phyloP scores from a whole-genome alignment of 2,113 vertebrate species.

The Sitta europaea region DNA sequence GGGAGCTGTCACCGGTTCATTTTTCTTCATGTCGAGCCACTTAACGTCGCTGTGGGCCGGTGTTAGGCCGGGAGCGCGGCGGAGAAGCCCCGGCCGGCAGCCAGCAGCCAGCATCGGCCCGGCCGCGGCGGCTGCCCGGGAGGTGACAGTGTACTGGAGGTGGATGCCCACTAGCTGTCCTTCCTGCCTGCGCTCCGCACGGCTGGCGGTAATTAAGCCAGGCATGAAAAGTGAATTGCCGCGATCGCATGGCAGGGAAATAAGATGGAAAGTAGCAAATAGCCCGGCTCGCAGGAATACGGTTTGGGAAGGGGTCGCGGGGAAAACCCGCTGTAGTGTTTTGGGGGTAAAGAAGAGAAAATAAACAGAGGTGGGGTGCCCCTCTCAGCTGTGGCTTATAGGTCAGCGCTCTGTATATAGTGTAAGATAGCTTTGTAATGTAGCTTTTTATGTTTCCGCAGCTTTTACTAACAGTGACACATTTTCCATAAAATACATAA shows the following conservation, averaged over 20 bases:
- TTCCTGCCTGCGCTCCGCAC: conserved; percentile 59
- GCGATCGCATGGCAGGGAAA: not conserved
- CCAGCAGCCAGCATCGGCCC: conserved; percentile 16
- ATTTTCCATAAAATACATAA: not conserved
- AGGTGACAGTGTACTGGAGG: conserved; percentile 63
- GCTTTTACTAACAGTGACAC: not conserved
- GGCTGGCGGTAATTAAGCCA: conserved; percentile 65
- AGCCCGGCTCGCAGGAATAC: not conserved
- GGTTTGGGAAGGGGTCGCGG: not conserved
- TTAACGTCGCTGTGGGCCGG: conserved; percentile 16
- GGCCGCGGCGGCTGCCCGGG: not conserved
- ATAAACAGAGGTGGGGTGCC: conserved; percentile 39
- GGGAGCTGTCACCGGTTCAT: conserved; percentile 44
- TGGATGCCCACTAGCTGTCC: conserved; percentile 74
- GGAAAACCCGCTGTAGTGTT: not conserved
- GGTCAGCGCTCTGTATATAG: not conserved
- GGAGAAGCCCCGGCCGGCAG: not conserved
- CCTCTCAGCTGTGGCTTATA: not conserved
- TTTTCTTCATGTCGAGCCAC: conserved; percentile 59
- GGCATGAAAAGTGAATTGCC: conserved; percentile 47
- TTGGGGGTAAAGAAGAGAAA: not conserved
- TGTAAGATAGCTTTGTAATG: not conserved
- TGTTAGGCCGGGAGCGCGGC: not conserved
- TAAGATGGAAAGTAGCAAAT: not conserved
- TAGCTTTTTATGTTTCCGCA: not conserved